Evolutionary conservation across 2,888 invertebrate genomes (phyloP).

Genomic region (Aromia moschata): DNA sequence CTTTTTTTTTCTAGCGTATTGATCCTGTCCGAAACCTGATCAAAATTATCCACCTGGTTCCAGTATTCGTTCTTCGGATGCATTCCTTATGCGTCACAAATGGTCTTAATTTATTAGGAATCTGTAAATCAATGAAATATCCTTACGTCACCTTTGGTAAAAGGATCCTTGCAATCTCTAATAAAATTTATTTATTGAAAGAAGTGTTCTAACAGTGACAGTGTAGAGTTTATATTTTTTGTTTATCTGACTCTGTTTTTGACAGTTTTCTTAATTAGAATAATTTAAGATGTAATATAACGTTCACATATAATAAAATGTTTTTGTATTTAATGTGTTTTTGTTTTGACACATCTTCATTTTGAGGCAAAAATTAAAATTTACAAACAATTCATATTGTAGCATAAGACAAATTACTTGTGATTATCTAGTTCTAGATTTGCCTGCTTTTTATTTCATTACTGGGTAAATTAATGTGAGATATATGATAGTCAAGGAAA

Average conservation of each 20-base stretch:
- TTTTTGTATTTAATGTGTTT: constrained; percentile 15
- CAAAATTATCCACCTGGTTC: constrained; percentile 15
- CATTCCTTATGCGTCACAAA: constrained; percentile 48
- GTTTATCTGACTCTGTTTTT: constrained; percentile 4
- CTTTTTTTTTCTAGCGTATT: constrained; percentile 58
- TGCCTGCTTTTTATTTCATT: too few species aligned
- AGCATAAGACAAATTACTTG: too few species aligned
- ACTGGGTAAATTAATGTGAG: too few species aligned
- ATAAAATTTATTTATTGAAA: background rate
- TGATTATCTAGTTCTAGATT: too few species aligned
- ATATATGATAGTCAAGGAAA: too few species aligned
- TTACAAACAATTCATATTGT: too few species aligned
- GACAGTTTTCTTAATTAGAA: constrained; percentile 5
- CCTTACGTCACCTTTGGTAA: too few species aligned
- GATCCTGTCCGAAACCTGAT: constrained; percentile 4
- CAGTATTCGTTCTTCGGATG: constrained; percentile 49
- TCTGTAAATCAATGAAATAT: too few species aligned
- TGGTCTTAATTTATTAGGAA: too few species aligned
- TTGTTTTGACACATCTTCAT: too few species aligned
- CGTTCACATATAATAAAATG: constrained; percentile 16
- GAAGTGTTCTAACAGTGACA: constrained; percentile 18
- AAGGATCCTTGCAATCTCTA: background rate
- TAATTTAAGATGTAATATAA: constrained; percentile 21
- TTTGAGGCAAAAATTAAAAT: too few species aligned
- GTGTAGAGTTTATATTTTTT: constrained; percentile 23